phyloP scores from a whole-genome alignment of 2,888 invertebrate genomes.

The Conistra vaccinii region DNA sequence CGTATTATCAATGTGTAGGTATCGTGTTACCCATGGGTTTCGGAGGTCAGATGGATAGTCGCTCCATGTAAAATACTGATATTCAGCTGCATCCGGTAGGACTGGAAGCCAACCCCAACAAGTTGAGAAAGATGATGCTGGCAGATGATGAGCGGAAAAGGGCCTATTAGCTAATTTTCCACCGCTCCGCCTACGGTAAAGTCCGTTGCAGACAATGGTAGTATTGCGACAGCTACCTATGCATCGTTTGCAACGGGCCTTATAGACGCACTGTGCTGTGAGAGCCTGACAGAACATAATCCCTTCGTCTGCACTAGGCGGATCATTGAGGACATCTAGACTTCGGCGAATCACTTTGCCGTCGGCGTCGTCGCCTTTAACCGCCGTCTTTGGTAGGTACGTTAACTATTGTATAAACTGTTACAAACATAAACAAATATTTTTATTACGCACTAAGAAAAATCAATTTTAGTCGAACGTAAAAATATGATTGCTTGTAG shows the following conservation, averaged over 20 bases:
- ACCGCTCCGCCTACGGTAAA: background rate
- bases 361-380: background rate
- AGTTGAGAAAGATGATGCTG: background rate
- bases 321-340: background rate
- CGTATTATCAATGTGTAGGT: background rate
- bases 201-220: background rate
- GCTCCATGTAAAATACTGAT: background rate
- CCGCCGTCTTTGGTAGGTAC: background rate
- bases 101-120: background rate
- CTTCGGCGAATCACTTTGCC: background rate
- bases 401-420: background rate
- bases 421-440: slow-evolving; percentile 17
- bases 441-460: slow-evolving; percentile 15
- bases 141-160: background rate
- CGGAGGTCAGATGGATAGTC: background rate
- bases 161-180: background rate
- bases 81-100: background rate
- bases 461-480: slow-evolving; percentile 19
- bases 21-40: background rate
- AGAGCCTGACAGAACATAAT: background rate
- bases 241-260: background rate
- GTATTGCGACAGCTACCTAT: background rate
- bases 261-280: background rate
- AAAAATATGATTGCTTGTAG: slow-evolving; percentile 24
- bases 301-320: background rate